phyloP scores from a whole-genome alignment of 1,140 invertebrate species.

The Leptinotarsa undecemlineata region DNA sequence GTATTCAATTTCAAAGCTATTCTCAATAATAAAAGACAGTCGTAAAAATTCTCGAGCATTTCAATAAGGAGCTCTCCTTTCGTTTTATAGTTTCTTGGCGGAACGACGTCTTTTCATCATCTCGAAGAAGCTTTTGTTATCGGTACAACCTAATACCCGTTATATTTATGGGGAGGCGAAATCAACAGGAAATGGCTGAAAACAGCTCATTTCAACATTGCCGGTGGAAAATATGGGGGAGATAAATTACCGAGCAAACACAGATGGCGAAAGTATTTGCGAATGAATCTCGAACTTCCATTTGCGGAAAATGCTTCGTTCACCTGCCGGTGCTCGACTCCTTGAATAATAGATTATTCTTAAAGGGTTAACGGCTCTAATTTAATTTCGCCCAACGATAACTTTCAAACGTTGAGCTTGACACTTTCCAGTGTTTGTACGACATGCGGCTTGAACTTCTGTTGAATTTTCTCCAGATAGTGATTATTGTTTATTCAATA shows the following conservation, averaged over 20 bases:
- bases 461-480: no score
- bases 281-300: neutral
- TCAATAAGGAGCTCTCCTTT: neutral
- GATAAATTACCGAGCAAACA: slow-evolving; percentile 3
- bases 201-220: slow-evolving; percentile 1
- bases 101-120: neutral
- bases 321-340: neutral
- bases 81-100: neutral
- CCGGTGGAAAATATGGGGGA: neutral
- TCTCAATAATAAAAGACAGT: neutral
- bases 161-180: neutral
- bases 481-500: no score
- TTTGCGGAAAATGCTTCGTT: neutral
- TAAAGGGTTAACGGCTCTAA: neutral
- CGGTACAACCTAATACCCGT: slow-evolving; percentile 1
- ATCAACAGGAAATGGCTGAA: neutral
- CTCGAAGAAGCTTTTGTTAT: neutral
- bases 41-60: neutral
- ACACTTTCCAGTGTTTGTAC: no score
- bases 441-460: no score
- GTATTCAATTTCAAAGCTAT: neutral
- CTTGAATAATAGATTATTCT: neutral
- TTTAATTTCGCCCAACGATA: neutral
- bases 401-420: no score
- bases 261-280: neutral